Conservation (phyloP, 2,113 vertebrate species). For the Rostratula benghalensis region DNA sequence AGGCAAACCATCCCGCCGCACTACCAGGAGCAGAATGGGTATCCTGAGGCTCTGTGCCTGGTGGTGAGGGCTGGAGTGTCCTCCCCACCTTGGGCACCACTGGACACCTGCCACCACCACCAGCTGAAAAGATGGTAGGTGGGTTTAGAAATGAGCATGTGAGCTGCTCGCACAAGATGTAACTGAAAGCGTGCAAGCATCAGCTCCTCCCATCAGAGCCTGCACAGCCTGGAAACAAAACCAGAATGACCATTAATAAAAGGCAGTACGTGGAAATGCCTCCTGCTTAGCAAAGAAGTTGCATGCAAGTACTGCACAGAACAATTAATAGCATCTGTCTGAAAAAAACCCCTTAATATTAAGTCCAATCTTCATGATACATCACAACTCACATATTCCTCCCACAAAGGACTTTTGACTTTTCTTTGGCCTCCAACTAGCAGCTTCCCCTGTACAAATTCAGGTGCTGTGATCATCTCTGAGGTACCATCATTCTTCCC, state of each 20-base stretch:
- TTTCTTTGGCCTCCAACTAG: not conserved
- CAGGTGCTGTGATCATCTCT: not conserved
- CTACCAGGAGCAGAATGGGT: not conserved
- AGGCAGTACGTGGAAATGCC: not conserved
- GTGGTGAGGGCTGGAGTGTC: not conserved
- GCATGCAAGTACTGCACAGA: not conserved
- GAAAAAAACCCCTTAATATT: not conserved
- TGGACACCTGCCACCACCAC: rapidly evolving
- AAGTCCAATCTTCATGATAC: not conserved
- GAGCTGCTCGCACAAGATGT: not conserved
- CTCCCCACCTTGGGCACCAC: not conserved
- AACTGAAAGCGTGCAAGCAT: rapidly evolving
- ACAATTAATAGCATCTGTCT: not conserved
- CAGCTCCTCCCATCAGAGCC: not conserved
- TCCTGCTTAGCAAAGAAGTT: not conserved
- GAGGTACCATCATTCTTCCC: not conserved
- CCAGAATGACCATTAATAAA: not conserved
- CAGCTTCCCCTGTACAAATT: not conserved
- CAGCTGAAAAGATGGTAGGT: not conserved
- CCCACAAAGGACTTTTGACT: not conserved
- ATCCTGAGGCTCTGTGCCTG: rapidly evolving
- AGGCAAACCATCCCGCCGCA: rapidly evolving
- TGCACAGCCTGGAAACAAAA: not conserved
- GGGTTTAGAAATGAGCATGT: not conserved
- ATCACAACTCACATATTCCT: not conserved